Evolutionary conservation across 2,888 invertebrate genomes (phyloP).

Genomic region (Linhomoeus sp.): DNA sequence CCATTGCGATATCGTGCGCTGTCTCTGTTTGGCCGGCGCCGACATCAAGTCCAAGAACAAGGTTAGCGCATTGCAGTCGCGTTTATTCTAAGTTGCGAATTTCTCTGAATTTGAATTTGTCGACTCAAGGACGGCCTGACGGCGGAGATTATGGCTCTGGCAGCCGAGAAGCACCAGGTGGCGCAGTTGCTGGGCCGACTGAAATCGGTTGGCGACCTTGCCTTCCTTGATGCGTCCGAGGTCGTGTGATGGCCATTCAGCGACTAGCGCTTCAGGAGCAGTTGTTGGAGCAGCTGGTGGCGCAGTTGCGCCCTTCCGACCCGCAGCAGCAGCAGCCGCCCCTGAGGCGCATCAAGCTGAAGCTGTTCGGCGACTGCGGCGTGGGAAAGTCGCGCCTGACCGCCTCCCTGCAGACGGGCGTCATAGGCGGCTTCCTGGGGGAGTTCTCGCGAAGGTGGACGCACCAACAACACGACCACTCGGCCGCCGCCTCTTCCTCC

Average conservation of each 20-base stretch:
- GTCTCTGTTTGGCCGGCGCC: conserved; percentile 49
- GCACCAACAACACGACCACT: no score
- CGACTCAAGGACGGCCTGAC: conserved; percentile 43
- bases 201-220: conserved; percentile 41
- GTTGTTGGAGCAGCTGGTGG: conserved; percentile 37
- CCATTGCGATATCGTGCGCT: conserved; percentile 47
- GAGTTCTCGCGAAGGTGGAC: no score
- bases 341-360: conserved; percentile 41
- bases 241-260: no score
- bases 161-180: conserved; percentile 48
- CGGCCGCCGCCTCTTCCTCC: no score
- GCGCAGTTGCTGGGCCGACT: conserved; percentile 46
- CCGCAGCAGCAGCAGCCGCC: conserved; percentile 13
- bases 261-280: conserved; percentile 26
- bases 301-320: conserved; percentile 36
- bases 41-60: conserved; percentile 27
- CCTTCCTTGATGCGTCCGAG: conserved; percentile 45
- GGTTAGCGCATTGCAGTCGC: conserved; percentile 2
- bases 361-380: conserved; percentile 49
- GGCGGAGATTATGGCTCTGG: conserved; percentile 54
- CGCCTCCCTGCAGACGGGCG: conserved; percentile 46
- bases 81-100: not conserved
- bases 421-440: conserved; percentile 40
- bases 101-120: not conserved
- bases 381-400: conserved; percentile 50